Evolutionary conservation across 2,888 invertebrate species (phyloP).

Genomic region (Aleiodes alternator): DNA sequence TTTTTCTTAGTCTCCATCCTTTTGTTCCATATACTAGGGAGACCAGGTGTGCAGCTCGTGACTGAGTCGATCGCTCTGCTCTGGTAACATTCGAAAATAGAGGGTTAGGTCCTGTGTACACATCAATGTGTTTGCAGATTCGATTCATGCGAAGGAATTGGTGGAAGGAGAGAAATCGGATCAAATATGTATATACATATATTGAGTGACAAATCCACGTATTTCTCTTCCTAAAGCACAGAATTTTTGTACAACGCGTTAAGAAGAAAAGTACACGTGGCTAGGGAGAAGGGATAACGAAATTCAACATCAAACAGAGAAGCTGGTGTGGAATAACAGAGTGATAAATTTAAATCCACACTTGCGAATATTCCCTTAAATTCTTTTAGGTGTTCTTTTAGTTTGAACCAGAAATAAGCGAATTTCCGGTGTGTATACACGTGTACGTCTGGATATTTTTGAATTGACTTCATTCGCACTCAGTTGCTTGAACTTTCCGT

Average conservation of each 20-base stretch:
- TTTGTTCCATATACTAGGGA: constrained; percentile 38
- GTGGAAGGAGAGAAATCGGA: constrained; percentile 26
- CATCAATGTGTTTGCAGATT: constrained; percentile 14
- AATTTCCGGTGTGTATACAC: constrained; percentile 17
- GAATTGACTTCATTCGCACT: neutral
- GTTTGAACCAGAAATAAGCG: constrained; percentile 13
- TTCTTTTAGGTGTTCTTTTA: no score
- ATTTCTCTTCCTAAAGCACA: constrained; percentile 50
- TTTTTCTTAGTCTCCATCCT: constrained; percentile 23
- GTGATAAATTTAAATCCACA: no score
- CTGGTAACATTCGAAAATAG: constrained; percentile 42
- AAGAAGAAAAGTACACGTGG: no score
- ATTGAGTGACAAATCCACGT: constrained; percentile 41
- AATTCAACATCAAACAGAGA: no score
- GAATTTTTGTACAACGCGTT: neutral
- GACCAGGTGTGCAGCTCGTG: constrained; percentile 50
- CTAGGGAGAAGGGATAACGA: no score
- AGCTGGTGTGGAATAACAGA: no score
- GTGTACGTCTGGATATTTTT: constrained; percentile 33
- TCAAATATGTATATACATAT: constrained; percentile 34
- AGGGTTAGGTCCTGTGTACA: constrained; percentile 27
- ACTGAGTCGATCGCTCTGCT: constrained; percentile 50
- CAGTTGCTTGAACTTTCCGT: no score
- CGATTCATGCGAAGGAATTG: constrained; percentile 12
- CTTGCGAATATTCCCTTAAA: no score